A percentile compares a stretch with the other conserved stretches of the same genome.
These are phyloP conservation scores for Cyphomyrus plagiostoma DNA, from an alignment of 2,113 vertebrate species.

Conservation along the genomic window DNA sequence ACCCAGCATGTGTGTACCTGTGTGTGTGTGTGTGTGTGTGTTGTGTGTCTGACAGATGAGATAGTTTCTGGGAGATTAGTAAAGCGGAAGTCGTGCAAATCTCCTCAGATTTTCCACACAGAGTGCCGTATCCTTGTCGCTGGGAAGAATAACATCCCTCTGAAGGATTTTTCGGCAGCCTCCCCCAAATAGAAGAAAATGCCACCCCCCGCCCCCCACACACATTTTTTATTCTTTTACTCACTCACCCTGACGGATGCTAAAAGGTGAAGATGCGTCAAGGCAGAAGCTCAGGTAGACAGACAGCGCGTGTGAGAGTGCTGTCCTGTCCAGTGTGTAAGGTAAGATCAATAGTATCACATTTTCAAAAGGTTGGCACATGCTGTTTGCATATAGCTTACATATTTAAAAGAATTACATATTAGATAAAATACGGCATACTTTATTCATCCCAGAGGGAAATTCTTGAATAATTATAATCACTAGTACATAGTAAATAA, in stretches of 20 bases:
- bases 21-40: constrained; percentile 18
- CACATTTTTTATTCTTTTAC: background rate
- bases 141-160: constrained; percentile 36
- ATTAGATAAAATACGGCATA: background rate
- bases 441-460: background rate
- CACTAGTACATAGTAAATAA: background rate
- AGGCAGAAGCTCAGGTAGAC: background rate
- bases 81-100: constrained; percentile 35
- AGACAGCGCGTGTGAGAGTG: background rate
- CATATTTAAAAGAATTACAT: background rate
- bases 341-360: background rate
- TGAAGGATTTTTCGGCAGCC: constrained; percentile 25
- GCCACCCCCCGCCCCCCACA: constrained; percentile 18
- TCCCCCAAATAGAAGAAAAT: constrained; percentile 21
- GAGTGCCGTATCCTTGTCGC: constrained; percentile 29
- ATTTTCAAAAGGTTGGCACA: background rate
- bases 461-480: background rate
- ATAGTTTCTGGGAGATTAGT: constrained; percentile 28
- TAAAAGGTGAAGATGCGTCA: background rate
- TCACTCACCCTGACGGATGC: background rate
- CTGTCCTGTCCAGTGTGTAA: background rate
- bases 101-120: constrained; percentile 43
- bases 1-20: background rate
- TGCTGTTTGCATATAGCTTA: background rate
- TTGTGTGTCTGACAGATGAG: constrained; percentile 19